Percentiles rank a stretch among this genome's conserved stretches.
These are phyloP conservation scores for Nineta flava DNA, from an alignment of 2,888 invertebrate species.

Conservation along the genomic window DNA sequence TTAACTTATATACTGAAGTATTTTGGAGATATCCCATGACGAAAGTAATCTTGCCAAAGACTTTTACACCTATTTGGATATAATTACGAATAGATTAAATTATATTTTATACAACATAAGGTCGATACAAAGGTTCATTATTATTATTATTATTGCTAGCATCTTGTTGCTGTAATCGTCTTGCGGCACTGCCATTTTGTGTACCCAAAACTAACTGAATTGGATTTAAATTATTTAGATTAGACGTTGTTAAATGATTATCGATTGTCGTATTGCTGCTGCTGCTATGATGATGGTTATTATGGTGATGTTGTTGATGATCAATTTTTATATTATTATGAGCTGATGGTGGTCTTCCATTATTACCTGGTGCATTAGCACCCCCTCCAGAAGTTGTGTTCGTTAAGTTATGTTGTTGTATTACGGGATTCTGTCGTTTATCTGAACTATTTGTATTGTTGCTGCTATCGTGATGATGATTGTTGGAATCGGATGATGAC, in stretches of 20 bases:
- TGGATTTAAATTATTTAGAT: neutral
- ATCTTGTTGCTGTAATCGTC: slow-evolving; percentile 8
- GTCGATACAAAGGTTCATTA: slow-evolving; percentile 30
- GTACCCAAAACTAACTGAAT: neutral
- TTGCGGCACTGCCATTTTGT: neutral
- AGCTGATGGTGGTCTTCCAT: neutral
- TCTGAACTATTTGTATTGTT: slow-evolving; percentile 9
- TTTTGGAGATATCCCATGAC: too few species aligned
- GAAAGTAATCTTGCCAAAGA: too few species aligned
- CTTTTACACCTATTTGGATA: too few species aligned
- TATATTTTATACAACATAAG: slow-evolving; percentile 28
- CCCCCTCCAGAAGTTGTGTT: slow-evolving; percentile 4
- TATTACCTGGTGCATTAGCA: neutral
- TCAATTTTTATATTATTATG: neutral
- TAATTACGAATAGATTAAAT: too few species aligned
- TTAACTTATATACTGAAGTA: too few species aligned
- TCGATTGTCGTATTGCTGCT: too few species aligned
- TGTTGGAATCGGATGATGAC: slow-evolving; percentile 11
- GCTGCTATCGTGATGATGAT: slow-evolving; percentile 15
- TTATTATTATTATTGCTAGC: slow-evolving; percentile 20
- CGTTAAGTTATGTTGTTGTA: slow-evolving; percentile 13
- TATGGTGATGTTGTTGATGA: neutral
- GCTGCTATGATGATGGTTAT: neutral
- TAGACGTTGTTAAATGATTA: neutral
- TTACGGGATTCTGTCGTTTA: slow-evolving; percentile 12